Percentiles rank a stretch among this genome's conserved stretches.
phyloP scores from a whole-genome alignment of 2,888 invertebrate genomes.

The Philopedon plagiatum region DNA sequence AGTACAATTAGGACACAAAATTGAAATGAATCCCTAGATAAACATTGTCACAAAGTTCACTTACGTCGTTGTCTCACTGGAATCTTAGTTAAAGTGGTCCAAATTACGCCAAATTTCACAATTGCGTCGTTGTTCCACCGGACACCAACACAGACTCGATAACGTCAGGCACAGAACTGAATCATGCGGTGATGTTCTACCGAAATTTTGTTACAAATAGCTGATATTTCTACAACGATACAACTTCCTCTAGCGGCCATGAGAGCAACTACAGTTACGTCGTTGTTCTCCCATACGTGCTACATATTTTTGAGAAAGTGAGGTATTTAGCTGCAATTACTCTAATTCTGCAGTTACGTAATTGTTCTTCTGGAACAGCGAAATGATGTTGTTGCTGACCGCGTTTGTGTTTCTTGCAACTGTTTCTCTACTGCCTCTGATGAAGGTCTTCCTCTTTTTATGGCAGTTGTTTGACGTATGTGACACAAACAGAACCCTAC shows the following conservation, averaged over 20 bases:
- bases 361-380: background rate
- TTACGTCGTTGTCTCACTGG: background rate
- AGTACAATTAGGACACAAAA: background rate
- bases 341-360: background rate
- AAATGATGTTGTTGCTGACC: too few species aligned
- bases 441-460: too few species aligned
- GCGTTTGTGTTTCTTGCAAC: too few species aligned
- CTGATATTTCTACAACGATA: slow-evolving; percentile 5
- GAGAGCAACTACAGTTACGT: slow-evolving; percentile 6
- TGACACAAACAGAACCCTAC: too few species aligned
- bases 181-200: background rate
- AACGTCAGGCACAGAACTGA: slow-evolving; percentile 5
- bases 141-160: background rate
- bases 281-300: slow-evolving; percentile 6
- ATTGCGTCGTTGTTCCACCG: background rate
- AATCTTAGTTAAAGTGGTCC: background rate
- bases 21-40: background rate
- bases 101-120: background rate
- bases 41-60: background rate
- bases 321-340: background rate
- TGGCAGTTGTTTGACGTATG: too few species aligned
- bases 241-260: slow-evolving; percentile 7
- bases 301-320: slow-evolving; percentile 1
- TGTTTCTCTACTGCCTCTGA: too few species aligned
- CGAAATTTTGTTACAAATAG: background rate